Conservation (phyloP, 2,888 invertebrate genomes). For the Zaprionus obscuricornis region DNA sequence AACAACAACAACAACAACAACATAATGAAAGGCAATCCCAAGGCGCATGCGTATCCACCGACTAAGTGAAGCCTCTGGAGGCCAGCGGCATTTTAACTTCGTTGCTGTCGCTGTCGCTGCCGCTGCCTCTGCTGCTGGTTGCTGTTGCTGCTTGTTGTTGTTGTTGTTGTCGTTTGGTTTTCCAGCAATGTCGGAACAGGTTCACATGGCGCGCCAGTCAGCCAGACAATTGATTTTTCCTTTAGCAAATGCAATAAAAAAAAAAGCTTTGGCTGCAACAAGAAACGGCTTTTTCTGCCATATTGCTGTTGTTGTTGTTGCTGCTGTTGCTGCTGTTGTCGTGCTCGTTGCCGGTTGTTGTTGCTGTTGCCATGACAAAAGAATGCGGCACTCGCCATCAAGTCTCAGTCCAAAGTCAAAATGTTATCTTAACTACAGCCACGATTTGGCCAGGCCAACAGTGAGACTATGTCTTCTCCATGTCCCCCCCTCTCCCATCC, state of each 20-base stretch:
- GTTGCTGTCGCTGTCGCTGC: slow-evolving; percentile 27
- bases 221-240: slow-evolving; percentile 74
- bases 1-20: slow-evolving; percentile 18
- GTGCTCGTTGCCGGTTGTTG: slow-evolving; percentile 11
- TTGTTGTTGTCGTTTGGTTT: slow-evolving; percentile 34
- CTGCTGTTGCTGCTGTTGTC: slow-evolving; percentile 16
- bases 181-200: slow-evolving; percentile 52
- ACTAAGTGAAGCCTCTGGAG: slow-evolving; percentile 18
- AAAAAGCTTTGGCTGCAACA: slow-evolving; percentile 58
- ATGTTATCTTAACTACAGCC: slow-evolving; percentile 73
- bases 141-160: too few species aligned
- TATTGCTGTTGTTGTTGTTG: slow-evolving; percentile 65
- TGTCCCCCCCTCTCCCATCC: too few species aligned
- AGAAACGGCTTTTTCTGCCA: slow-evolving; percentile 71
- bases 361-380: slow-evolving; percentile 76
- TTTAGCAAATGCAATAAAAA: slow-evolving; percentile 54
- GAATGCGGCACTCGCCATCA: slow-evolving; percentile 78
- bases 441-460: slow-evolving; percentile 62
- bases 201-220: slow-evolving; percentile 68
- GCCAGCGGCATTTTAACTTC: slow-evolving; percentile 68
- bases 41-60: slow-evolving; percentile 48
- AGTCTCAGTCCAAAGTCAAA: slow-evolving; percentile 73
- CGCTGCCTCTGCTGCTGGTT: too few species aligned
- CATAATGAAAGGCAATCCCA: slow-evolving; percentile 49
- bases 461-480: too few species aligned